Base-by-base conservation (phyloP, 2,797 vertebrate species). In the Danio kyathit region DNA sequence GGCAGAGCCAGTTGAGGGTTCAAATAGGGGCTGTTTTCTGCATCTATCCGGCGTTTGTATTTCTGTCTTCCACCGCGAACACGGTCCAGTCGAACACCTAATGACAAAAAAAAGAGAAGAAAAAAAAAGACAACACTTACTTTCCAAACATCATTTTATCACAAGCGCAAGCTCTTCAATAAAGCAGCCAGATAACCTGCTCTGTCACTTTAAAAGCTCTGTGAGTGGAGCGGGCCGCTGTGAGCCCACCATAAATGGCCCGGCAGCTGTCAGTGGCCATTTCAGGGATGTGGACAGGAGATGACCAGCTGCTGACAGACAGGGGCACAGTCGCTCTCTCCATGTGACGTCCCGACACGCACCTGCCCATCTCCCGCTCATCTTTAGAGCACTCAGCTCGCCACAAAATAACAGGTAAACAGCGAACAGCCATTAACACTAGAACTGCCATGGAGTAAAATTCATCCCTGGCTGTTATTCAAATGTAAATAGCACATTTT, bases 21-120 rank as follows among this genome's bases (percentile, higher is more conserved):
- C 95, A 99, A 95, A 90, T 98, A 99, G 0, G 97, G 97, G 89
- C 97, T 99, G 92, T 99, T 99, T 92, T 99, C 98, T n/a, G 98
- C 98, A 83, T 99, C 98, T 98, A 99, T 99, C 94, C 98, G 95
- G 85, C 98, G 97, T 90, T 99, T 99, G 90, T 99, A 99, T 93
- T 99, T 99, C 94, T 99, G 98, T 89, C 98, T 96, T 82, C 98
- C 98, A 65, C 98, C 98, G 5, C 98, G 98, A 88, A 99, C 98
- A 93, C 98, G 94, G 94, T 99, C 98, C 86, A 99, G 95, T 85
- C 98, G 96, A 65, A 99, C 98, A 71, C 98, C 98, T 99, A 88
- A 2, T 67, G 46, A 56, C 64, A 29, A 70, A 72, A 17, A 38
- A 6, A 5, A 43, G 76, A 85, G 41, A 74, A 51, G 29, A 29